Evolutionary conservation across 1,140 invertebrate species (phyloP).

Genomic region (Cyclargus thomasi): DNA sequence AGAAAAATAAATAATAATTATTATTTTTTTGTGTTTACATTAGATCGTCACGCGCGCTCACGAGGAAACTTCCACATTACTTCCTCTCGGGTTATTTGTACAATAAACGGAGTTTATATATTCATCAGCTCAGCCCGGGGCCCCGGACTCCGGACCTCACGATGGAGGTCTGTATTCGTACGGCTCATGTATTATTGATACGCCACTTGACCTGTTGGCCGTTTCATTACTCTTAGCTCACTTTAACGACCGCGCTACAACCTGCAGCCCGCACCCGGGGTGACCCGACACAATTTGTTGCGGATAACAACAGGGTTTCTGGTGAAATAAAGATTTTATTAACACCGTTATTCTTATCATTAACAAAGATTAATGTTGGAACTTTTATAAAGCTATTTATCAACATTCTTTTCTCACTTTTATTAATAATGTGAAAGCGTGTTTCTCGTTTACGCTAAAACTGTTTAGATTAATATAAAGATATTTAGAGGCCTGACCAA

Average conservation of each 20-base stretch:
- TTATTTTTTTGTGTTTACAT: too few species aligned
- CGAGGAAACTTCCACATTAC: not conserved
- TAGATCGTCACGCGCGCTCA: not conserved
- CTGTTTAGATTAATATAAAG: too few species aligned
- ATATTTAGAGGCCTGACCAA: too few species aligned
- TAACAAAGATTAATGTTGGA: too few species aligned
- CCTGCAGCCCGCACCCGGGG: too few species aligned
- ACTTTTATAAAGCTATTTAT: too few species aligned
- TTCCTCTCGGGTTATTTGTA: not conserved
- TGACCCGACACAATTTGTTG: not conserved
- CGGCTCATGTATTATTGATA: not conserved
- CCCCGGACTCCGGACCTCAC: not conserved
- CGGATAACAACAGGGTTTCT: not conserved
- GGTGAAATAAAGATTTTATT: not conserved
- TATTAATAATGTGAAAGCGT: too few species aligned
- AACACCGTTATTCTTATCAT: too few species aligned
- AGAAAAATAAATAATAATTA: too few species aligned
- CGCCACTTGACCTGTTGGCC: not conserved
- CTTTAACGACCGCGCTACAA: not conserved
- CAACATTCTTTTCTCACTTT: too few species aligned
- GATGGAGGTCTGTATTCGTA: not conserved
- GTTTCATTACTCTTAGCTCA: not conserved
- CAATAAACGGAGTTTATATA: not conserved
- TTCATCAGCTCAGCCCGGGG: too few species aligned
- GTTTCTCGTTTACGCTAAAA: too few species aligned